Conservation (phyloP, 2,888 invertebrate genomes). For the Drosophila putrida region DNA sequence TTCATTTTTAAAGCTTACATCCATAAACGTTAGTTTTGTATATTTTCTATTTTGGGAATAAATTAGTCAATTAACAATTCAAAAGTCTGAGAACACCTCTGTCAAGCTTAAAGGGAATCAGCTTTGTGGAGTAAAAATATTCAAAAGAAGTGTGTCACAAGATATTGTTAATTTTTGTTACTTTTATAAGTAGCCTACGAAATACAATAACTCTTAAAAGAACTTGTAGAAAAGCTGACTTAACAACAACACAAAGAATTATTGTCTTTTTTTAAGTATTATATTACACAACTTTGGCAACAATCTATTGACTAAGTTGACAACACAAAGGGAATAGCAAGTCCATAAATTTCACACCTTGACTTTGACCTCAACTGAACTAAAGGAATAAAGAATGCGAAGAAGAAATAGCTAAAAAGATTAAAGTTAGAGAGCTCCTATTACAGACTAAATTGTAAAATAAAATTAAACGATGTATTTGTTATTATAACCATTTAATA, state of each 20-base stretch:
- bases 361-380: constrained; percentile 31
- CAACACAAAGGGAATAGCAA: not conserved
- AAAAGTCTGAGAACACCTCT: no score
- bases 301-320: not conserved
- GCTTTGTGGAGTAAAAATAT: no score
- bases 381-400: not conserved
- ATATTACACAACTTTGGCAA: constrained; percentile 1
- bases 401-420: constrained; percentile 7
- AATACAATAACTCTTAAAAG: not conserved
- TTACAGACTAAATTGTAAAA: not conserved
- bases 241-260: constrained; percentile 2
- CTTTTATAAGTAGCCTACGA: not conserved
- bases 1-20: no score
- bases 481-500: not conserved
- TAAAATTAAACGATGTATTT: constrained; percentile 6
- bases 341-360: constrained; percentile 10
- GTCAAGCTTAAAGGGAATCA: no score
- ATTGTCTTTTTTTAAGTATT: not conserved
- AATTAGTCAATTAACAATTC: no score
- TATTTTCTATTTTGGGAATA: no score
- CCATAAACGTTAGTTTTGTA: no score
- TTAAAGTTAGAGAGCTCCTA: not conserved
- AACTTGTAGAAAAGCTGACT: not conserved
- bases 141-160: no score
- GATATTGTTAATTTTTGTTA: not conserved